These are phyloP conservation scores for Anorthoa munda DNA, from an alignment of 2,888 invertebrate species.

Conservation along the genomic window DNA sequence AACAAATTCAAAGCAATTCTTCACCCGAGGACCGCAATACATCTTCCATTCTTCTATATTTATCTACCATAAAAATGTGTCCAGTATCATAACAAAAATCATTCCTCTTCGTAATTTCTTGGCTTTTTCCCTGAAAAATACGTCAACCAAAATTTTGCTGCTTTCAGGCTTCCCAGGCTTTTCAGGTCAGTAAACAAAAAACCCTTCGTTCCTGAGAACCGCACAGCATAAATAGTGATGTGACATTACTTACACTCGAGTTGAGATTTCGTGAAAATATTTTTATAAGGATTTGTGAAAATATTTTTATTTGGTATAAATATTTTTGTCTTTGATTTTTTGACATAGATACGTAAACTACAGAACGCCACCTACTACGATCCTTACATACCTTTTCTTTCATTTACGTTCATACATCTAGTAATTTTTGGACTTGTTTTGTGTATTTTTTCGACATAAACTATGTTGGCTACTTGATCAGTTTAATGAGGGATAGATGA, in stretches of 20 bases:
- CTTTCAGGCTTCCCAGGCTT: slow-evolving; percentile 90
- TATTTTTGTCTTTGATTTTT: not conserved
- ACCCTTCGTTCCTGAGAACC: slow-evolving; percentile 19
- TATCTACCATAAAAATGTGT: not conserved
- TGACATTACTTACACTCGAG: slow-evolving; percentile 26
- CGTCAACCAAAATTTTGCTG: slow-evolving; percentile 84
- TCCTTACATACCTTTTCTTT: too few relatives aligned
- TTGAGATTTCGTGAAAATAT: not conserved
- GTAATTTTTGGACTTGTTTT: too few relatives aligned
- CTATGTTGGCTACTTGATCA: too few relatives aligned
- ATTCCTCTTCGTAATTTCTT: slow-evolving; percentile 20
- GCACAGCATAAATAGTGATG: slow-evolving; percentile 29
- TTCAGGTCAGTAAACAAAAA: slow-evolving; percentile 86
- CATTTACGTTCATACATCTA: too few relatives aligned
- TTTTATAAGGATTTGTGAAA: not conserved
- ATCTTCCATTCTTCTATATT: slow-evolving; percentile 13
- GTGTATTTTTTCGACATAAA: too few relatives aligned
- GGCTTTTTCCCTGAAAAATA: slow-evolving; percentile 67
- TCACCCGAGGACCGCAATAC: not conserved
- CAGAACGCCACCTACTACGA: too few relatives aligned
- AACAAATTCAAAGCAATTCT: slow-evolving; percentile 3
- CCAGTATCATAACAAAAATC: not conserved
- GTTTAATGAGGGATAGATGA: too few relatives aligned
- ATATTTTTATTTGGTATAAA: not conserved
- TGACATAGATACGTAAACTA: too few relatives aligned